Conservation (phyloP, 2,113 vertebrate genomes). For the Caretta caretta region DNA sequence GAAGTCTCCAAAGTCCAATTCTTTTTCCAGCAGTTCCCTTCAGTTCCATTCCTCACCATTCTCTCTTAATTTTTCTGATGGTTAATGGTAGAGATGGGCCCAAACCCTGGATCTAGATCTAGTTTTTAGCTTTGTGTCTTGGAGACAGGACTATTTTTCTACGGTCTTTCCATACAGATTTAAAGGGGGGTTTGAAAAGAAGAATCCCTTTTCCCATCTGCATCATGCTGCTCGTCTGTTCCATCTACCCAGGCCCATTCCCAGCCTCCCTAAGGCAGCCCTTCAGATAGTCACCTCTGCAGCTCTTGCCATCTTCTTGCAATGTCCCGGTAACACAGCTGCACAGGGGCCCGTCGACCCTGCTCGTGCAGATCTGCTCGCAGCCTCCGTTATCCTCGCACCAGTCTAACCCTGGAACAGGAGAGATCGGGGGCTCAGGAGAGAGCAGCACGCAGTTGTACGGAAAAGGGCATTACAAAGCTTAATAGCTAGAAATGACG, state of each 20-base stretch:
- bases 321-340: slow-evolving; percentile 95
- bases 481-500: background rate
- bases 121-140: background rate
- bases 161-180: background rate
- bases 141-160: background rate
- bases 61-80: background rate
- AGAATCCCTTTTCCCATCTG: background rate
- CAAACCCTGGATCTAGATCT: background rate
- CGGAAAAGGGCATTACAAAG: background rate
- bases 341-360: slow-evolving; percentile 85
- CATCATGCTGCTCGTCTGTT: fast-evolving
- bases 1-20: no score
- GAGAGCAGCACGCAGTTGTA: background rate
- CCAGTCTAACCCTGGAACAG: slow-evolving; percentile 88
- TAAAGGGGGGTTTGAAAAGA: background rate
- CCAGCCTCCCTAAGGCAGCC: fast-evolving
- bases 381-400: slow-evolving; percentile 94
- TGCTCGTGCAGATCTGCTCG: slow-evolving; percentile 96
- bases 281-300: slow-evolving; percentile 79
- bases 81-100: background rate
- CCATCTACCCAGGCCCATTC: fast-evolving
- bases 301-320: slow-evolving; percentile 91
- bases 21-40: no score
- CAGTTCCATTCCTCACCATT: no score
- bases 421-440: background rate